Evolutionary conservation across 2,888 invertebrate species (phyloP).

Genomic region (Mesoligia furuncula): DNA sequence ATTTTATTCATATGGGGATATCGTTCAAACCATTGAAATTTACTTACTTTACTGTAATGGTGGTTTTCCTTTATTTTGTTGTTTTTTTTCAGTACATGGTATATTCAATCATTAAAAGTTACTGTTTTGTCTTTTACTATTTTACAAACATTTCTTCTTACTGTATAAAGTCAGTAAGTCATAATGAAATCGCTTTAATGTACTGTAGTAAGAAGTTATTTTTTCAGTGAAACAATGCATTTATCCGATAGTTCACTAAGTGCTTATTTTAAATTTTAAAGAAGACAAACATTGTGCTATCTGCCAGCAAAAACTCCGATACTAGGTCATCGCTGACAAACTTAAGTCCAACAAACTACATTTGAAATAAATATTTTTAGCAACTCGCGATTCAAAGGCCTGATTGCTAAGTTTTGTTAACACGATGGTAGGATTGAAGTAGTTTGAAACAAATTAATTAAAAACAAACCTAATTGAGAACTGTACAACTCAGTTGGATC

Average conservation of each 20-base stretch:
- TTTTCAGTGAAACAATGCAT: background rate
- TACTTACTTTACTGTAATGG: too few relatives aligned
- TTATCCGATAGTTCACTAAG: background rate
- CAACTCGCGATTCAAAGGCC: background rate
- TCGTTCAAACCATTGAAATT: too few relatives aligned
- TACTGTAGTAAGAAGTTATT: too few relatives aligned
- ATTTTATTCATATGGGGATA: too few relatives aligned
- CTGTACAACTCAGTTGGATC: background rate
- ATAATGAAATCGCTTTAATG: too few relatives aligned
- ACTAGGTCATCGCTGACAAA: background rate
- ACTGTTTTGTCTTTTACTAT: too few relatives aligned
- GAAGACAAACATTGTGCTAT: background rate
- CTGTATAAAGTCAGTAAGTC: too few relatives aligned
- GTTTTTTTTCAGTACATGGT: too few relatives aligned
- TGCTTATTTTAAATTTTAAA: background rate
- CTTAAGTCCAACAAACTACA: background rate
- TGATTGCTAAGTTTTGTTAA: background rate
- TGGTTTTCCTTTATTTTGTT: too few relatives aligned
- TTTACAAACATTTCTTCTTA: too few relatives aligned
- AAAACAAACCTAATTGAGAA: background rate
- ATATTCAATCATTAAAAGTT: too few relatives aligned
- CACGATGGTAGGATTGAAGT: background rate
- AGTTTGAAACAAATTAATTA: background rate
- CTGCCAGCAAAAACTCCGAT: background rate
- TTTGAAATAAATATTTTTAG: background rate